Evolutionary conservation across 23 tunicate species (phyloP), one percentile per base, ranked within the genome.

Genomic region (Ciona savignyi): DNA sequence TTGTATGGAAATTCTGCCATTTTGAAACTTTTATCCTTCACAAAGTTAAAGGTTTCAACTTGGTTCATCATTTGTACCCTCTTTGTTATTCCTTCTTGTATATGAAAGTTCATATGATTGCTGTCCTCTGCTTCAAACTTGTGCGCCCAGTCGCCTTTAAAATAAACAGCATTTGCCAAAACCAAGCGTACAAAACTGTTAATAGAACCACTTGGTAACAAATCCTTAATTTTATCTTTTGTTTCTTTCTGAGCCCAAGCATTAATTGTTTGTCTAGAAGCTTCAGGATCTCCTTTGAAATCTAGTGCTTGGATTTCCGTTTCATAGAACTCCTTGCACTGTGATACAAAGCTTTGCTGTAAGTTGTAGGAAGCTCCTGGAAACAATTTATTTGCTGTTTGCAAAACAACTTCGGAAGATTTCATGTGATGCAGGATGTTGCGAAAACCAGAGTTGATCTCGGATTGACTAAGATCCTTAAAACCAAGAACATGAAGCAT

Each of bases 91-190:
- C 70, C 69, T 22, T 78, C 74, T 11, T 35, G 9, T 26, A 76
- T 29, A 60, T 83, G 67, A 66, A 90, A 90, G 25, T 79, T 35
- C 32, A 19, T 4, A 31, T 72, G 30, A 11, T 20, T 30, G 25
- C 90, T 90, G 0, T 34, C 33, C 20, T 23, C 34, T 0, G 23
- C 20, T 23, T 83, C 67, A 78, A 90, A 90, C 70, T 68, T 71
- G 29, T 78, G 61, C 49, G 56, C 67, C 97, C 97, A 90, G 30
- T 79, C 69, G 33, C 97, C 97, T 79, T 78, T 83, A 63, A 90
- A 90, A 42, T 90, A 90, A 26, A 90, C 35, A 2, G 97, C 97
- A 70, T 83, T 83, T 26, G 82, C 85, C 27, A 90, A 35, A 32
- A 90, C 90, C 20, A 90, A 69, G 2, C 77, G 32, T 23, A 86